A percentile compares a stretch with the other conserved stretches of the same genome.
These are phyloP conservation scores for Myotis vivesi DNA, from an alignment of 2,797 vertebrate genomes.

Conservation along the genomic window DNA sequence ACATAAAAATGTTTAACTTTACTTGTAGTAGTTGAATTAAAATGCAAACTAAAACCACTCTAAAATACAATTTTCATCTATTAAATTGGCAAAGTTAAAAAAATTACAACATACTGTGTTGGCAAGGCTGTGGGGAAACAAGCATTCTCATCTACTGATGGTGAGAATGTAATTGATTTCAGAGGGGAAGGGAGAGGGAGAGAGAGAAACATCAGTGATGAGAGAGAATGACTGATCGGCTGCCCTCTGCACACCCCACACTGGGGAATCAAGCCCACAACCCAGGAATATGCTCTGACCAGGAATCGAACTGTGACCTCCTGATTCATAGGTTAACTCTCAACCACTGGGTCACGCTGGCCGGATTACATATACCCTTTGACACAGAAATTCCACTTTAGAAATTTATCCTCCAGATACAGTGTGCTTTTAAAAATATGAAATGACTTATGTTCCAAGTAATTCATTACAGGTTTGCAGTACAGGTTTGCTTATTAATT, in stretches of 20 bases:
- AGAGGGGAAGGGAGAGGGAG: no score
- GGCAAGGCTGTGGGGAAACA: neutral
- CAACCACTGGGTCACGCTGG: no score
- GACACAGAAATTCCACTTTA: neutral
- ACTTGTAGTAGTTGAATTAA: neutral
- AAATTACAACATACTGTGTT: neutral
- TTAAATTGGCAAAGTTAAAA: neutral
- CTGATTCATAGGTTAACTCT: no score
- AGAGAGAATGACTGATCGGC: no score
- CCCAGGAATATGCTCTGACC: no score
- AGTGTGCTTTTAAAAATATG: neutral
- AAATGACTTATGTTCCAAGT: neutral
- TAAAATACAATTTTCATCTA: neutral
- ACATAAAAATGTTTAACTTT: neutral
- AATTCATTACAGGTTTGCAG: neutral
- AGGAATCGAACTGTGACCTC: no score
- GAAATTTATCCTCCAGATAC: neutral
- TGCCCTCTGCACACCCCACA: no score
- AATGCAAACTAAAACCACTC: constrained; percentile 30
- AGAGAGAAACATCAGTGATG: no score
- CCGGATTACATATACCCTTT: neutral
- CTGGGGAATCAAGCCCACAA: no score
- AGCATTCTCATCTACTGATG: neutral
- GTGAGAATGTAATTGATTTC: neutral
- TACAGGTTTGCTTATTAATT: neutral